phyloP scores from a whole-genome alignment of 2,888 invertebrate genomes.

The Incurvaria masculella region DNA sequence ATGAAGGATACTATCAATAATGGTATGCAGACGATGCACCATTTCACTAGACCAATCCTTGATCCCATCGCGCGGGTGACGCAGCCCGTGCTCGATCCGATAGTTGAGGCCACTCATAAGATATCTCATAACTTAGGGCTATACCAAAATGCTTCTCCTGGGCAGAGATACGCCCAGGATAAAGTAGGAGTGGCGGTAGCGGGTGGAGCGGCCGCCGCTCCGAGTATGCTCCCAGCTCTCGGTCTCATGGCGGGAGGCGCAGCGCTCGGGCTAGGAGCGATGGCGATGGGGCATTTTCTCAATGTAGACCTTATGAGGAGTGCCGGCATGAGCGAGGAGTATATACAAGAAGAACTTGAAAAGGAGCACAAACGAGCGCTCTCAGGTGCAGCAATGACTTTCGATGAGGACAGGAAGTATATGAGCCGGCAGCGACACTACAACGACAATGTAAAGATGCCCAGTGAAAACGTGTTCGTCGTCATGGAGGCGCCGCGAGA shows the following conservation, averaged over 20 bases:
- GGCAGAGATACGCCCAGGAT: conserved; percentile 53
- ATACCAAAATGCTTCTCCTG: conserved; percentile 40
- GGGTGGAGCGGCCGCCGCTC: conserved; percentile 36
- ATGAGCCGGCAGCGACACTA: conserved; percentile 41
- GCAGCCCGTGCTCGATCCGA: conserved; percentile 66
- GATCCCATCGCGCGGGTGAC: conserved; percentile 58
- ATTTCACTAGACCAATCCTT: conserved; percentile 60
- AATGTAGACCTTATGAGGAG: conserved; percentile 62
- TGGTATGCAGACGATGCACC: conserved; percentile 67
- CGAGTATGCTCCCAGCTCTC: conserved; percentile 69
- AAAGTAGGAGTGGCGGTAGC: conserved; percentile 62
- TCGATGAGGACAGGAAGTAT: conserved; percentile 33
- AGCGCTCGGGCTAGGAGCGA: conserved; percentile 76
- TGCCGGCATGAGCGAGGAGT: conserved; percentile 34
- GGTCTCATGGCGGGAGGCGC: conserved; percentile 81
- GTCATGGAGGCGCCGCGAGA: conserved; percentile 44
- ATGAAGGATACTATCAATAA: conserved; percentile 69
- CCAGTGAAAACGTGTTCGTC: conserved; percentile 51
- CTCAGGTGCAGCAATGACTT: conserved; percentile 26
- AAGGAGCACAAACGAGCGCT: conserved; percentile 59
- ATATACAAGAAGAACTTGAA: conserved; percentile 37
- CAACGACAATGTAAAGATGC: conserved; percentile 53
- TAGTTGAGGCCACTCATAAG: conserved; percentile 76
- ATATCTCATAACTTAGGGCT: conserved; percentile 74
- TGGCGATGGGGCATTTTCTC: conserved; percentile 70